Conservation (phyloP, 2,888 invertebrate species). For the Salticus scenicus region DNA sequence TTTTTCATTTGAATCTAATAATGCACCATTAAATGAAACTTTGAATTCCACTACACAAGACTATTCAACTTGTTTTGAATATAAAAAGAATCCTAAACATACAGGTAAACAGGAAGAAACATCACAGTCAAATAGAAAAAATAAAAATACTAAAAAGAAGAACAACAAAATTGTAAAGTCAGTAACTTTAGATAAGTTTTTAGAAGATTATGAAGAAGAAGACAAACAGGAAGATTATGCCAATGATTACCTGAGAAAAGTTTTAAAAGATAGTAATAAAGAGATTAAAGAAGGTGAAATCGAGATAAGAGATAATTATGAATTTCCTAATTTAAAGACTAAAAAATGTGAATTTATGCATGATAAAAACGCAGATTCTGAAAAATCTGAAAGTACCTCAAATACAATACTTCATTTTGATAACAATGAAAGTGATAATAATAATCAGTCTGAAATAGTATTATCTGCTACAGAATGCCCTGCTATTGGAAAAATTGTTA, state of each 20-base stretch:
- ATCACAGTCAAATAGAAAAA: background rate
- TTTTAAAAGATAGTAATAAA: background rate
- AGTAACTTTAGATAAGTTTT: slow-evolving; percentile 18
- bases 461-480: background rate
- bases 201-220: background rate
- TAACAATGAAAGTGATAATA: background rate
- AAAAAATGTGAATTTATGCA: background rate
- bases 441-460: too few species aligned
- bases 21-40: too few species aligned
- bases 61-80: too few species aligned
- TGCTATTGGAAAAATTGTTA: slow-evolving; percentile 2
- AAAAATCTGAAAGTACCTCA: background rate
- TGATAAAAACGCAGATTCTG: background rate
- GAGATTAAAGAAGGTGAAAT: background rate
- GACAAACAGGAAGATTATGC: background rate
- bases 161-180: background rate
- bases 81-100: too few species aligned
- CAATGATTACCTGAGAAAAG: background rate
- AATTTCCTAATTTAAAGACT: background rate
- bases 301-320: background rate
- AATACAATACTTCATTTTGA: background rate
- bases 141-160: slow-evolving; percentile 18
- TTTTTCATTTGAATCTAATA: too few species aligned
- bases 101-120: too few species aligned
- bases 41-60: too few species aligned